phyloP scores from a whole-genome alignment of 2,888 invertebrate species.

The Sclerodermus sp. region DNA sequence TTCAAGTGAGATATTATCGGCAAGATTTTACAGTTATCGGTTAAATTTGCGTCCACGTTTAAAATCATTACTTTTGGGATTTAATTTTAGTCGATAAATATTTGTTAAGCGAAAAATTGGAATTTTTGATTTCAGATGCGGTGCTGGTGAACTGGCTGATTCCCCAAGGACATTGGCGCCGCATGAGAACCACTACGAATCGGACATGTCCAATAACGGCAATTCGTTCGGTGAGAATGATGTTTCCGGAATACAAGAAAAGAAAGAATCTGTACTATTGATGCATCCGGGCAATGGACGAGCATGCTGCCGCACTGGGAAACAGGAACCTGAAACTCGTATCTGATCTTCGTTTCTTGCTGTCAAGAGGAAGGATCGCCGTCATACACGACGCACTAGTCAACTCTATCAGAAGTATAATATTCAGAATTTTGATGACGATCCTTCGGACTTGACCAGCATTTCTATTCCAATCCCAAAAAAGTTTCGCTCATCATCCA shows the following conservation, averaged over 20 bases:
- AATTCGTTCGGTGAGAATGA: constrained; percentile 1
- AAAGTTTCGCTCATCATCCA: background rate
- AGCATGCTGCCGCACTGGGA: constrained; percentile 19
- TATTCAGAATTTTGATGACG: background rate
- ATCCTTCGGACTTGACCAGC: background rate
- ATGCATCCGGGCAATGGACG: constrained; percentile 29
- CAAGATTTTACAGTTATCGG: too few species aligned
- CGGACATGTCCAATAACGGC: background rate
- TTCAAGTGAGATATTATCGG: too few species aligned
- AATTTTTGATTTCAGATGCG: constrained; percentile 8
- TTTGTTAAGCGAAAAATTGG: too few species aligned
- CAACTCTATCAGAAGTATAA: background rate
- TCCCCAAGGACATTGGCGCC: constrained; percentile 6
- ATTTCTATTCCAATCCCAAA: background rate
- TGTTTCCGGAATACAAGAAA: constrained; percentile 3
- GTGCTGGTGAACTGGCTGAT: constrained; percentile 3
- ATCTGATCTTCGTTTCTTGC: constrained; percentile 27
- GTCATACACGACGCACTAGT: background rate
- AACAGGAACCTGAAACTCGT: constrained; percentile 28
- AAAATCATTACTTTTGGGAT: too few species aligned
- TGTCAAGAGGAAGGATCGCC: constrained; percentile 5
- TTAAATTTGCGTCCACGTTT: too few species aligned
- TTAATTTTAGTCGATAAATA: too few species aligned
- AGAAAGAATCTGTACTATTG: constrained; percentile 26
- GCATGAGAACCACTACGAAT: background rate